Percentiles rank a stretch among this genome's conserved stretches.
Conservation (phyloP, 2,888 invertebrate genomes). For the Drosophila prolongata region DNA sequence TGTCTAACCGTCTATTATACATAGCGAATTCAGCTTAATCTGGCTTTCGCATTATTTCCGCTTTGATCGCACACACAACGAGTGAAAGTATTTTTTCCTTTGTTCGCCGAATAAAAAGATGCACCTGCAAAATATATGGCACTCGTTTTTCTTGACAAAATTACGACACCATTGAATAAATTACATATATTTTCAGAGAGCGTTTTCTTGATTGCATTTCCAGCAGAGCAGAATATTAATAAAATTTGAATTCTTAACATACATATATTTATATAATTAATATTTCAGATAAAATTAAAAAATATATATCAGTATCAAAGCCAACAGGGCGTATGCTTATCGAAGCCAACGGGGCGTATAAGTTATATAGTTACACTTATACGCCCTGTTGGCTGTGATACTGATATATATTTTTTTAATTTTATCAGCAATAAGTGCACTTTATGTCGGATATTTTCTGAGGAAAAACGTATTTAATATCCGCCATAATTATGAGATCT, state of each 20-base stretch:
- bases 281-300: no score
- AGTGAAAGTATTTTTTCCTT: constrained; percentile 33
- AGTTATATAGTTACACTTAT: not conserved
- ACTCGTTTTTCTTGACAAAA: constrained; percentile 5
- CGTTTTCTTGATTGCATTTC: not conserved
- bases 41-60: constrained; percentile 52
- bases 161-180: not conserved
- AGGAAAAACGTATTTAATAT: not conserved
- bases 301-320: no score
- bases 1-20: constrained; percentile 38
- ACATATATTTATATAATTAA: no score
- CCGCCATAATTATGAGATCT: not conserved
- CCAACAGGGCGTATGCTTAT: no score
- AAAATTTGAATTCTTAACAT: not conserved
- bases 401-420: no score
- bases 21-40: constrained; percentile 41
- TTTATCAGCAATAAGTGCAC: no score
- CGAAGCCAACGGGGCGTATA: no score
- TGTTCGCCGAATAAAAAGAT: constrained; percentile 12
- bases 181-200: not conserved
- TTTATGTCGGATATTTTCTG: not conserved
- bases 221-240: not conserved
- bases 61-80: constrained; percentile 25
- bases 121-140: constrained; percentile 2
- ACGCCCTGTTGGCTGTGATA: not conserved